Evolutionary conservation across 2,797 vertebrate species (phyloP), one percentile per base, ranked within the genome.

Genomic region (Sebastes hubbsi): DNA sequence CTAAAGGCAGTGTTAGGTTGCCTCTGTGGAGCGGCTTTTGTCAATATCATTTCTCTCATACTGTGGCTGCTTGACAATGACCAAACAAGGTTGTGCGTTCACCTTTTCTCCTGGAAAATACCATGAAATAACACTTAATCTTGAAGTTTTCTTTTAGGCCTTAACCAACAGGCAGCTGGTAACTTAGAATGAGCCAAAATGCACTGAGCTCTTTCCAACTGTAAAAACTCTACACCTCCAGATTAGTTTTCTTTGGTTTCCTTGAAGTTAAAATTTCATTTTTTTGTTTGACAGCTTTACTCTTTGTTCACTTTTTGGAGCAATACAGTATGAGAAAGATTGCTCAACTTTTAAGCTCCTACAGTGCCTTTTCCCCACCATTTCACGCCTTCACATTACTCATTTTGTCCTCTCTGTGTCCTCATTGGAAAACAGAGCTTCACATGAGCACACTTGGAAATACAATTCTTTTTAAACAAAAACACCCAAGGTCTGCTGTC

Each of bases 11-110:
- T 6, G 64, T 49, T 29, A 5, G 65, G 60, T 75, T 38, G 60
- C 25, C 54, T 82, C 74, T 49, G 73, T 55, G 20, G 60, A 42
- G 36, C 3, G 2, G 27, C 1, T 59, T 77, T 29, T 58, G 38
- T 75, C 62, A 46, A 8, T 25, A 65, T 70, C 22, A 27, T 49
- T 69, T 36, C 66, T 66, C 56, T 63, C 49, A 46, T 25, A 24
- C 27, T 1, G 6, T 54, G 70, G 77, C 63, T 34, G 34, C 29
- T 18, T 24, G 59, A 64, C 55, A 29, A 1, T 6, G 30, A 68
- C 61, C 69, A 81, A 85, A 77, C 71, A 80, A 29, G 49, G 70
- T 32, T 29, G 27, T 54, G 29, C 27, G 62, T 78, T 75, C 68
- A 64, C 60, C 16, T 68, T 75, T 68, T 69, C 38, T 62, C 24